Base-by-base conservation (phyloP, 2,797 vertebrate species). In the Holocentrus rufus region DNA sequence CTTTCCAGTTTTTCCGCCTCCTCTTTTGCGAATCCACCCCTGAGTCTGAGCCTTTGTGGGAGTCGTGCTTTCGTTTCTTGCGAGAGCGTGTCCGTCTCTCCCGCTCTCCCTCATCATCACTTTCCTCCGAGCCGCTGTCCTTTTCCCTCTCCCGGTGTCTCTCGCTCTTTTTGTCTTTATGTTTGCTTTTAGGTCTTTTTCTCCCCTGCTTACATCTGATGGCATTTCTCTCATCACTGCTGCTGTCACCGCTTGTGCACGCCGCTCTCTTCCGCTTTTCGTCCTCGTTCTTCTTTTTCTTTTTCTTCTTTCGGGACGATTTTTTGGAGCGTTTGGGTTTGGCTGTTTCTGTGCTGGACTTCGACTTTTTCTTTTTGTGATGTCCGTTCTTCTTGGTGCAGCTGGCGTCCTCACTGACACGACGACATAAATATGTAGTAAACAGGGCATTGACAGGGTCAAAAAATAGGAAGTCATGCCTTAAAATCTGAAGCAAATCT, bases 1-100 rank as follows among this genome's bases (percentile, higher is more conserved):
- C 95, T 80, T 94, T 98, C 96, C 96, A 96, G 90, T 97, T 94
- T 90, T 95, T 97, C 84, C 96, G 92, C 87, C 90, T 95, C 86
- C 87, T 95, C 79, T 93, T 95, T 55, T 87, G 85, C 1, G 70
- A 82, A 66, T 90, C 82, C 0, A 59, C 44, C 20, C 79, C 82
- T 0, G 84, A 81, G 69, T 92, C 89, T 0, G 70, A 84, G 76
- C 77, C 88, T 80, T 84, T 86, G 65, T 61, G 23, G 8, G 81
- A 85, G 65, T 89, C 87, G 23, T 69, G 82, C 52, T 87, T 92
- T 71, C 90, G 91, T 92, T 91, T 95, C 88, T 7, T 93, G 87
- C 23, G 74, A 25, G 80, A n/a, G 88, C 86, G 0, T 13, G 82
- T 70, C 80, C 72, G 66, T 75, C 76, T 82, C 87, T 92, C 0